Evolutionary conservation across 2,888 invertebrate genomes (phyloP).

Genomic region (Invenusta paracnida): DNA sequence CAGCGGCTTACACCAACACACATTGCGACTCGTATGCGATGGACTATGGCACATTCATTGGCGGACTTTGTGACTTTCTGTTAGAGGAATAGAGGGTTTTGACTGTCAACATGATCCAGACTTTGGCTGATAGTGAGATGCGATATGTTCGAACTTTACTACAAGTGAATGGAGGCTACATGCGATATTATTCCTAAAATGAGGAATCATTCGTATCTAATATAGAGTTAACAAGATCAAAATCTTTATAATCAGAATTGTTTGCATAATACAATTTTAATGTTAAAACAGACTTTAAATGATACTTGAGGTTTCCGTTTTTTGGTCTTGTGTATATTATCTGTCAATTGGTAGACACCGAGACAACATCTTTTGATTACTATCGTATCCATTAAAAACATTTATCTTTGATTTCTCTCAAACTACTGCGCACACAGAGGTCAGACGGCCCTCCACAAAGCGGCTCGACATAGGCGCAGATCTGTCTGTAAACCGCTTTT

Average conservation of each 20-base stretch:
- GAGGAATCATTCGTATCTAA: too few relatives aligned
- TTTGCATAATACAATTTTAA: too few relatives aligned
- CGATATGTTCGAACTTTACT: neutral
- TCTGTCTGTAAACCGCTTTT: constrained; percentile 85
- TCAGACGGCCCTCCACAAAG: constrained; percentile 86
- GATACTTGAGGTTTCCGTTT: too few relatives aligned
- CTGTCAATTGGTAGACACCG: too few relatives aligned
- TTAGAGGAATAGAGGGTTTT: neutral
- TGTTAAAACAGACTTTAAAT: too few relatives aligned
- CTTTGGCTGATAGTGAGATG: neutral
- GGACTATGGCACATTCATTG: neutral
- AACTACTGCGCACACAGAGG: constrained; percentile 68
- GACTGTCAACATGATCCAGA: neutral
- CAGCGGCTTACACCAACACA: neutral
- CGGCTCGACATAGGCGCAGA: constrained; percentile 76
- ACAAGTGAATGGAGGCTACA: neutral
- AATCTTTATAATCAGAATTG: too few relatives aligned
- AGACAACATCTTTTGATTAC: too few relatives aligned
- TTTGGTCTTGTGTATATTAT: too few relatives aligned
- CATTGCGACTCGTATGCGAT: neutral
- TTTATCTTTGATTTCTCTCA: too few relatives aligned
- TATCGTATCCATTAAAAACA: too few relatives aligned
- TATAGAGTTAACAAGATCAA: too few relatives aligned
- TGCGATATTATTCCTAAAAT: neutral
- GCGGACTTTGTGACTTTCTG: neutral